These are phyloP conservation scores for Sialia sialis DNA, from an alignment of 2,113 vertebrate genomes.

Conservation along the genomic window DNA sequence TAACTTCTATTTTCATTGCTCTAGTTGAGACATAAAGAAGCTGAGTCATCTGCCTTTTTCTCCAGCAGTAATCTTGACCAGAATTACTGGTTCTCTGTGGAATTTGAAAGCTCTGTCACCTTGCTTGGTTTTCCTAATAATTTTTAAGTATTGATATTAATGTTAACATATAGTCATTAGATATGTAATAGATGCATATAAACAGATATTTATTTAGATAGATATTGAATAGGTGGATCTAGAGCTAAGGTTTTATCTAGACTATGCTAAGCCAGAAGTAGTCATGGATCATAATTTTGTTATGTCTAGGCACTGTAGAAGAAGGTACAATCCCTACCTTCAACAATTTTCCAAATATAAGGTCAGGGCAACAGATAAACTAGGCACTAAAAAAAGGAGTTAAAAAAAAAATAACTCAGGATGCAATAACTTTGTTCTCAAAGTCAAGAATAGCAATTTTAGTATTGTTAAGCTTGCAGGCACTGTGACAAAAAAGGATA, in stretches of 20 bases:
- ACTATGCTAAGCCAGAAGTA: neutral
- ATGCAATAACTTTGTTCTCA: neutral
- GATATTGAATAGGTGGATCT: neutral
- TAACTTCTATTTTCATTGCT: neutral
- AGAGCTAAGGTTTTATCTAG: neutral
- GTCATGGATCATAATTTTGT: neutral
- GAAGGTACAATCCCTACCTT: neutral
- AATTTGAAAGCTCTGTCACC: neutral
- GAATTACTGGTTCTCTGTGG: neutral
- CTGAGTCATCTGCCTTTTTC: neutral
- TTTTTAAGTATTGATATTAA: neutral
- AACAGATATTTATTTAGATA: neutral
- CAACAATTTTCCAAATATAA: neutral
- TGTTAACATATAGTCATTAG: neutral
- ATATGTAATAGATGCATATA: neutral
- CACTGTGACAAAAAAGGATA: neutral
- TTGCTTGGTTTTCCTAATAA: neutral
- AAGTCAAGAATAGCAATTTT: neutral
- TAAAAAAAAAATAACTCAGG: neutral
- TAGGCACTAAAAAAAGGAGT: neutral
- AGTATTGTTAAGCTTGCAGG: neutral
- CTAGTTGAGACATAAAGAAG: neutral
- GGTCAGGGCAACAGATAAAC: neutral
- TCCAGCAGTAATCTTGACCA: neutral
- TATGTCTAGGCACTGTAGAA: neutral